phyloP scores from a whole-genome alignment of 23 tunicate genomes.

The Corella eumyota region DNA sequence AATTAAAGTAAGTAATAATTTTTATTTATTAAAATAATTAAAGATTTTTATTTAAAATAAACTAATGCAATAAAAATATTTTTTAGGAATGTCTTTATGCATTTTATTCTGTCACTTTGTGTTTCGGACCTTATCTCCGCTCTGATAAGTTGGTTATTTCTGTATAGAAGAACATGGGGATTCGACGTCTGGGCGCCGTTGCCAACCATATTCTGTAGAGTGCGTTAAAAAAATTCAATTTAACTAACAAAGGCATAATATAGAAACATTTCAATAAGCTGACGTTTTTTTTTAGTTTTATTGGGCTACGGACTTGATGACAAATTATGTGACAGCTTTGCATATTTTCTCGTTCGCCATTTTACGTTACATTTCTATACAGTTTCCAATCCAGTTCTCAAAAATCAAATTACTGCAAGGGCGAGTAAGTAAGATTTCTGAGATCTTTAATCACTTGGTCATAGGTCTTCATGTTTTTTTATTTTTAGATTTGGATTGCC shows the following conservation, averaged over 20 bases:
- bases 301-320: constrained; percentile 60
- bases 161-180: constrained; percentile 76
- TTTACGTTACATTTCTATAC: constrained; percentile 29
- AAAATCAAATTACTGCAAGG: constrained; percentile 25
- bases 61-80: background rate
- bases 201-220: constrained; percentile 50
- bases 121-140: constrained; percentile 53
- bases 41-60: background rate
- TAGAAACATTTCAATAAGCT: background rate
- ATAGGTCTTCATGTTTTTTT: background rate
- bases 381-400: constrained; percentile 31
- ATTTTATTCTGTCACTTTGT: constrained; percentile 52
- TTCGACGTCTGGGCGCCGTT: constrained; percentile 57
- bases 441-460: background rate
- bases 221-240: background rate
- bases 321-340: constrained; percentile 44
- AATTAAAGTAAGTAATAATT: constrained; percentile 12
- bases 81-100: constrained; percentile 30
- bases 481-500: constrained; percentile 24
- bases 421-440: constrained; percentile 7
- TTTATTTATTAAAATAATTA: background rate
- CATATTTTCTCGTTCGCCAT: constrained; percentile 46
- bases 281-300: constrained; percentile 26
- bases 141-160: constrained; percentile 51
- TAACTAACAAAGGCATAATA: background rate